These are phyloP conservation scores for Drosophila conformis DNA, from an alignment of 2,888 invertebrate genomes.

Conservation along the genomic window DNA sequence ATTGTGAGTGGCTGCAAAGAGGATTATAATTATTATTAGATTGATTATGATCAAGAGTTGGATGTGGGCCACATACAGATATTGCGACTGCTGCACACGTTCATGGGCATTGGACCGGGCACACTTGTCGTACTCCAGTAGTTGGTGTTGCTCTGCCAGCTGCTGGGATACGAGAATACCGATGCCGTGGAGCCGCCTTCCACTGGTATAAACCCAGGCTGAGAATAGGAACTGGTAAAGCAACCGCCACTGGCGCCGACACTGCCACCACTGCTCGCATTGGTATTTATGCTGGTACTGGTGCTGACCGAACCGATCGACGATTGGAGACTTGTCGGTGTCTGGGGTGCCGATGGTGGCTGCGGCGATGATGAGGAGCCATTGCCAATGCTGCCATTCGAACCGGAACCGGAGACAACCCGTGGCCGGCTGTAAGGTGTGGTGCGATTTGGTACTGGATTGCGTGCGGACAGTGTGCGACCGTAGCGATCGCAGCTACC, in stretches of 20 bases:
- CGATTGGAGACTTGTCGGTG: slow-evolving; percentile 78
- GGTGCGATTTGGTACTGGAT: slow-evolving; percentile 63
- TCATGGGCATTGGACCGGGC: slow-evolving; percentile 77
- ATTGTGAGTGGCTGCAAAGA: slow-evolving; percentile 80
- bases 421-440: slow-evolving; percentile 82
- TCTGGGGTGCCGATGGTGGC: slow-evolving; percentile 82
- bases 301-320: slow-evolving; percentile 57
- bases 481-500: slow-evolving; percentile 76
- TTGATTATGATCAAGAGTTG: background rate
- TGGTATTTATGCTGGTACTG: slow-evolving; percentile 45
- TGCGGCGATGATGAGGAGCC: slow-evolving; percentile 75
- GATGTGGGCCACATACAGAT: slow-evolving; percentile 58
- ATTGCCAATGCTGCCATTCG: slow-evolving; percentile 75
- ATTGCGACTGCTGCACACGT: slow-evolving; percentile 70
- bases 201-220: slow-evolving; percentile 83
- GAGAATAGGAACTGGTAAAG: slow-evolving; percentile 80
- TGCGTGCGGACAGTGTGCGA: slow-evolving; percentile 72
- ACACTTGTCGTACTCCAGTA: slow-evolving; percentile 83
- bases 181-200: slow-evolving; percentile 82
- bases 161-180: slow-evolving; percentile 83
- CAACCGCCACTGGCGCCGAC: slow-evolving; percentile 38
- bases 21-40: background rate
- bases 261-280: slow-evolving; percentile 42
- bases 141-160: slow-evolving; percentile 83
- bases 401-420: slow-evolving; percentile 73